Evolutionary conservation across 2,888 invertebrate genomes (phyloP), one percentile per base, ranked within the genome.

Genomic region (Zeuzera pyrina): DNA sequence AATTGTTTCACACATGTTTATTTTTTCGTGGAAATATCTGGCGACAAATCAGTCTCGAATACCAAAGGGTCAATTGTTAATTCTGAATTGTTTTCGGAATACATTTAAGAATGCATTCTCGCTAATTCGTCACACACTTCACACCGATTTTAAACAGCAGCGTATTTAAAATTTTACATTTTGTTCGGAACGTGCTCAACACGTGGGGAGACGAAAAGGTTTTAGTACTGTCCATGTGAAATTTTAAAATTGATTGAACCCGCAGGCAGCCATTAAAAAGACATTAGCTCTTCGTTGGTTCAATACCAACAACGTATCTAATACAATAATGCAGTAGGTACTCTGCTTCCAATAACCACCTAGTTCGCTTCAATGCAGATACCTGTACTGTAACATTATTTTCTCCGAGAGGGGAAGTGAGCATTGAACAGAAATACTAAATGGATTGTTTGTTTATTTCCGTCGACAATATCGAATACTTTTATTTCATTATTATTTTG

Each of bases 241-340:
- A 19, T 6, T 19, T 19, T 19, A 55, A 56, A 57, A 58, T 53
- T 58, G 56, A 58, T 58, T 54, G 36, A 38, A 62, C 59, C 54
- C 53, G 51, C 52, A 43, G 58, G 58, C 49, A 38, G 47, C 58
- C 61, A 65, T 68, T 66, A 66, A 66, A 64, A 63, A 61, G 55
- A 57, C 63, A 65, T 68, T 66, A 66, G 47, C 41, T 41, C 42
- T 47, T 47, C 42, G 43, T 37, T 33, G 34, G 38, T 38, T 36
- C 50, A 47, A 50, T 49, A 47, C 41, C 38, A 41, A n/a, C n/a
- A n/a, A n/a, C n/a, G n/a, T n/a, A n/a, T n/a, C n/a, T n/a, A n/a
- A n/a, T n/a, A n/a, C n/a, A n/a, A n/a, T n/a, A n/a, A n/a, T n/a
- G n/a, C n/a, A n/a, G n/a, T n/a, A n/a, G n/a, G n/a, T n/a, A n/a